These are phyloP conservation scores for Hestina assimilis DNA, from an alignment of 1,140 invertebrate species.

Conservation along the genomic window DNA sequence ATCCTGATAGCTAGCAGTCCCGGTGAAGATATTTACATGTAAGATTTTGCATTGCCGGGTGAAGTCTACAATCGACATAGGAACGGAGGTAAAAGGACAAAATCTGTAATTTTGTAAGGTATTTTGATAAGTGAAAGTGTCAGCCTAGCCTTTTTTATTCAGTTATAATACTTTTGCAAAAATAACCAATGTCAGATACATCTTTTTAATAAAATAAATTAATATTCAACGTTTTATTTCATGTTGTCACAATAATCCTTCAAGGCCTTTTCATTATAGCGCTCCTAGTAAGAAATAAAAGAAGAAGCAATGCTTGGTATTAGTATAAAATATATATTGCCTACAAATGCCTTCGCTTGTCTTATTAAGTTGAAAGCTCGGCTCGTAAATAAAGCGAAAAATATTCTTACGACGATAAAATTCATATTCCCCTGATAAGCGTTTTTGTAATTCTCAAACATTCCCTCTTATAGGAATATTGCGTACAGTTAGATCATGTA, in stretches of 20 bases:
- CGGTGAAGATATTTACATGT: too few species aligned
- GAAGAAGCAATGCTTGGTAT: neutral
- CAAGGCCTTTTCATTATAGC: neutral
- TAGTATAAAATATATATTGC: constrained; percentile 26
- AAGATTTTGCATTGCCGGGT: too few species aligned
- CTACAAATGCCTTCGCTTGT: constrained; percentile 32
- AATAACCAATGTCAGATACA: too few species aligned
- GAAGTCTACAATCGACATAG: too few species aligned
- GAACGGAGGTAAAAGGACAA: too few species aligned
- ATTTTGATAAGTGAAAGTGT: too few species aligned
- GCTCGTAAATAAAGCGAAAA: constrained; percentile 35
- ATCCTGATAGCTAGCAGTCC: too few species aligned
- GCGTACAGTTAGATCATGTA: too few species aligned
- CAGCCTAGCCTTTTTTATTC: neutral
- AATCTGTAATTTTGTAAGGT: too few species aligned
- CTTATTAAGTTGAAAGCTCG: constrained; percentile 56
- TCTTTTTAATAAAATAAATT: too few species aligned
- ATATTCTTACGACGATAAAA: constrained; percentile 35
- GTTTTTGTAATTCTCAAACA: constrained; percentile 17
- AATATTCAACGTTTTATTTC: too few species aligned
- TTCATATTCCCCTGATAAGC: constrained; percentile 32
- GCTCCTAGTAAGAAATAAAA: neutral
- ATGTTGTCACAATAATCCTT: neutral
- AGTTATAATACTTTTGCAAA: neutral
- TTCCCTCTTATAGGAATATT: constrained; percentile 5